phyloP scores from a whole-genome alignment of 2,888 invertebrate genomes.

The Tridacna gigas region DNA sequence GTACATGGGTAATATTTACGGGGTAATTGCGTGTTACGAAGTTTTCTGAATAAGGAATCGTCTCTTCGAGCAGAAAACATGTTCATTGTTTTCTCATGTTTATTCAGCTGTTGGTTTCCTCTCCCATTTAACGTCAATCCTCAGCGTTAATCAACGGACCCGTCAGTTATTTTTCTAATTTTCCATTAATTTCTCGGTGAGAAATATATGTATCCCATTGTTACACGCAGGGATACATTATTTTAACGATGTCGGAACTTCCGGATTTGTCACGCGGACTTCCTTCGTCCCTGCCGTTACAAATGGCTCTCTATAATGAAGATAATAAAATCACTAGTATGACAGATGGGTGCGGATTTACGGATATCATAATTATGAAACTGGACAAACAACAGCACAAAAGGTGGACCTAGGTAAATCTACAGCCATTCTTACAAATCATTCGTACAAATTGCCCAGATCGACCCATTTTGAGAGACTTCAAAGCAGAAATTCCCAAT shows the following conservation, averaged over 20 bases:
- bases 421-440: no score
- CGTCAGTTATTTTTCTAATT: slow-evolving; percentile 17
- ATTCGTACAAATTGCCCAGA: no score
- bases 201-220: slow-evolving; percentile 27
- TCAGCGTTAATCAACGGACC: not conserved
- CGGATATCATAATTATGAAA: not conserved
- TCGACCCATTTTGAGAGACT: no score
- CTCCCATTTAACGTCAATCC: slow-evolving; percentile 7
- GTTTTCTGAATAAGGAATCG: no score
- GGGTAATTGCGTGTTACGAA: no score
- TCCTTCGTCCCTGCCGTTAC: slow-evolving; percentile 16
- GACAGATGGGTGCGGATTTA: slow-evolving; percentile 1
- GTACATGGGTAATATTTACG: no score
- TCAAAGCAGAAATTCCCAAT: no score
- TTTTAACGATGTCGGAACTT: slow-evolving; percentile 25
- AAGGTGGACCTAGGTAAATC: no score
- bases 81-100: no score
- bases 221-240: slow-evolving; percentile 16
- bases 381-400: no score
- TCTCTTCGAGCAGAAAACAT: no score
- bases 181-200: slow-evolving; percentile 22
- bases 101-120: not conserved
- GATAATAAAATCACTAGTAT: slow-evolving; percentile 24
- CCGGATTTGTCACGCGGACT: slow-evolving; percentile 21
- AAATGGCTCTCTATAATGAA: slow-evolving; percentile 27